These are phyloP conservation scores for Scytalopus superciliaris DNA, from an alignment of 2,113 vertebrate genomes.

Conservation along the genomic window DNA sequence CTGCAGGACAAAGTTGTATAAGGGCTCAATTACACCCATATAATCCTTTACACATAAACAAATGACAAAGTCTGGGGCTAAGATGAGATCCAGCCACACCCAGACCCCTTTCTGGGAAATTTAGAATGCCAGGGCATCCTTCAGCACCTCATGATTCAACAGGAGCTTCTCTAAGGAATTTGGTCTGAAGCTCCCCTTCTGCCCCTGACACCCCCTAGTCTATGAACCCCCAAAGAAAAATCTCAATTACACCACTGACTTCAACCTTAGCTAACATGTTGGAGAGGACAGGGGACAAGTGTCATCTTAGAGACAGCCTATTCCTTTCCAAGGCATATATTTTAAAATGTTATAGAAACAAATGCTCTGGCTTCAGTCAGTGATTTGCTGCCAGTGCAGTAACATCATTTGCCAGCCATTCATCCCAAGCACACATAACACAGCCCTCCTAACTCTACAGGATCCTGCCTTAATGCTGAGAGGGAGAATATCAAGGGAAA, in stretches of 20 bases:
- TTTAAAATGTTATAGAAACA: neutral
- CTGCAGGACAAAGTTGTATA: neutral
- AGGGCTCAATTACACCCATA: neutral
- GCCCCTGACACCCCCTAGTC: neutral
- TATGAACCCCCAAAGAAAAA: neutral
- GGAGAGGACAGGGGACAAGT: neutral
- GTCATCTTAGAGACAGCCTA: neutral
- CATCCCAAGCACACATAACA: rapidly evolving
- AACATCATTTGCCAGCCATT: rapidly evolving
- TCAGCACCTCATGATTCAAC: neutral
- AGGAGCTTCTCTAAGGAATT: neutral
- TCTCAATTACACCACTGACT: neutral
- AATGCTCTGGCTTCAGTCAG: rapidly evolving
- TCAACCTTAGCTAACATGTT: neutral
- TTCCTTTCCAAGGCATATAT: neutral
- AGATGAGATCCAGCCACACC: neutral
- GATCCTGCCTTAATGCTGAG: rapidly evolving
- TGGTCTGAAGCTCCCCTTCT: too few species aligned
- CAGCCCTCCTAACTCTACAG: neutral
- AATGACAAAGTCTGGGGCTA: neutral
- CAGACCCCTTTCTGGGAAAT: too few species aligned
- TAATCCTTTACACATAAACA: neutral
- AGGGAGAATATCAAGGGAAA: neutral
- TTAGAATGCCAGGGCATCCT: neutral
- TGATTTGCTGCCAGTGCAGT: too few species aligned